These are phyloP conservation scores for Lanius collurio DNA, from an alignment of 2,113 vertebrate genomes.

Conservation along the genomic window DNA sequence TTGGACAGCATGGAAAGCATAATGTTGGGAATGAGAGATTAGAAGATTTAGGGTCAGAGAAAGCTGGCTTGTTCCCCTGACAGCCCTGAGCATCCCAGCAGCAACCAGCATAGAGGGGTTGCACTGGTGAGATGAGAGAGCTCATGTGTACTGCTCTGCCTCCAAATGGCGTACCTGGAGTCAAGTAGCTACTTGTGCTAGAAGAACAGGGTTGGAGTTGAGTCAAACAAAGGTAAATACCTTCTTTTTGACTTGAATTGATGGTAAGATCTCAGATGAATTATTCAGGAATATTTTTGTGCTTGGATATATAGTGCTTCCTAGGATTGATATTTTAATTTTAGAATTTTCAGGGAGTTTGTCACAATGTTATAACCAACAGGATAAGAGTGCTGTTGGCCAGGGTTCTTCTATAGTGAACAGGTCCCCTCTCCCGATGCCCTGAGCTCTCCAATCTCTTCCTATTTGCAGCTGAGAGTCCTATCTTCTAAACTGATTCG, in stretches of 20 bases:
- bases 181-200: neutral
- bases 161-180: rapidly evolving
- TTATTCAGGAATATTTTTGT: neutral
- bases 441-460: neutral
- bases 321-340: neutral
- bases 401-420: neutral
- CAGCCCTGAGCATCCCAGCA: neutral
- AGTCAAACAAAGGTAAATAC: neutral
- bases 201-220: neutral
- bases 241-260: neutral
- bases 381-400: neutral
- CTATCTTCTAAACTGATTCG: neutral
- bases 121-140: neutral
- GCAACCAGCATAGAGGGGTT: neutral
- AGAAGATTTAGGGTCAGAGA: neutral
- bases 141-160: rapidly evolving
- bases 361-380: neutral
- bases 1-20: neutral
- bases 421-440: neutral
- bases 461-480: neutral
- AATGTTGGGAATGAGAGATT: neutral
- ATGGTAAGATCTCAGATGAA: neutral
- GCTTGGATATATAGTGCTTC: neutral
- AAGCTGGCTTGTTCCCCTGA: neutral
- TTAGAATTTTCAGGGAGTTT: neutral